These are phyloP conservation scores for Toxotes chatareus DNA, from an alignment of 2,113 vertebrate genomes.

Conservation along the genomic window DNA sequence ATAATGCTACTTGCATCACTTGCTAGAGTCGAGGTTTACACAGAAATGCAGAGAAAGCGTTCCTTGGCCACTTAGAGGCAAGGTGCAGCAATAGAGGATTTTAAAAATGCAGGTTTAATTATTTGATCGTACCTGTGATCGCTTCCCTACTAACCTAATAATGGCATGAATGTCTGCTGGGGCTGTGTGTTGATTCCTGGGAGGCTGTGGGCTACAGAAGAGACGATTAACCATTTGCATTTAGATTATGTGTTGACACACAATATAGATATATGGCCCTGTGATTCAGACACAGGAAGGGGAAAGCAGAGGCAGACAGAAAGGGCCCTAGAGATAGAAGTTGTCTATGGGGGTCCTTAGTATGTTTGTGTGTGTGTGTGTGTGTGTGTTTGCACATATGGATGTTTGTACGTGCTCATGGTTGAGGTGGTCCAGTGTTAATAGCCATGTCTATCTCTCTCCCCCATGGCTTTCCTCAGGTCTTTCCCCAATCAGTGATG, in stretches of 20 bases:
- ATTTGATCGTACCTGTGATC: slow-evolving; percentile 65
- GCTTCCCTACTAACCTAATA: slow-evolving; percentile 52
- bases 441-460: slow-evolving; percentile 45
- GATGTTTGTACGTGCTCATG: slow-evolving; percentile 31
- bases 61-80: slow-evolving; percentile 31
- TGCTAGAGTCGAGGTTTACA: not conserved
- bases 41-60: not conserved
- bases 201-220: slow-evolving; percentile 49
- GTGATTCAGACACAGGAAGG: slow-evolving; percentile 28
- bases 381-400: slow-evolving; percentile 10
- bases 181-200: slow-evolving; percentile 26
- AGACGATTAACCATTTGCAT: slow-evolving; percentile 77
- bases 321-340: slow-evolving; percentile 15
- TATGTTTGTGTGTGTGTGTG: slow-evolving; percentile 28
- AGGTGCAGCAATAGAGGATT: not conserved
- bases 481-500: slow-evolving; percentile 50
- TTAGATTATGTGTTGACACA: slow-evolving; percentile 75
- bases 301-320: slow-evolving; percentile 7
- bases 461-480: slow-evolving; percentile 40
- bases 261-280: slow-evolving; percentile 35
- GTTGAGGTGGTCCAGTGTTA: slow-evolving; percentile 50
- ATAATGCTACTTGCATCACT: not conserved
- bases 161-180: slow-evolving; percentile 39
- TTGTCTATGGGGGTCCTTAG: slow-evolving; percentile 6
- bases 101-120: slow-evolving; percentile 63